Evolutionary conservation across 2,113 vertebrate genomes (phyloP).

Genomic region (Delphinus delphis): DNA sequence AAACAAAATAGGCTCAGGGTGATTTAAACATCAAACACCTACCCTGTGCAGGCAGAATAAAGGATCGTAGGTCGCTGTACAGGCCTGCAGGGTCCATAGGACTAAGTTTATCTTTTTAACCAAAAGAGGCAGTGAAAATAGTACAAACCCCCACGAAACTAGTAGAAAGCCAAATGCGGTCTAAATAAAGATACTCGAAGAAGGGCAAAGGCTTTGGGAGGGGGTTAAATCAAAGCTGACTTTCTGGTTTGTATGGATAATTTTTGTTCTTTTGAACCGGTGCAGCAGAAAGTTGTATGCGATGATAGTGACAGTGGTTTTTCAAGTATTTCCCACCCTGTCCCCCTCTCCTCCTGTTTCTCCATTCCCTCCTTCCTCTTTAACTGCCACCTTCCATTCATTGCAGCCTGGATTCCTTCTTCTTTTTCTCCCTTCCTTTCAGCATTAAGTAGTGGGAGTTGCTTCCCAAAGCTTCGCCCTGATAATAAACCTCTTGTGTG

Average conservation of each 20-base stretch:
- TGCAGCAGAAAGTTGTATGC: neutral
- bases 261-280: neutral
- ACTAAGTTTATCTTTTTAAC: slow-evolving; percentile 22
- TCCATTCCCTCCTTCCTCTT: slow-evolving; percentile 37
- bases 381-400: slow-evolving; percentile 32
- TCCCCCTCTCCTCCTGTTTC: neutral
- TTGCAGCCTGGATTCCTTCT: neutral
- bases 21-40: slow-evolving; percentile 70
- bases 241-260: neutral
- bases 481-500: slow-evolving; percentile 78
- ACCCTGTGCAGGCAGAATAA: neutral
- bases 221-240: neutral
- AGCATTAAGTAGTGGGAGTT: slow-evolving; percentile 61
- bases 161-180: neutral
- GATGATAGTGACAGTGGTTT: neutral
- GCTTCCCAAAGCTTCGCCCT: slow-evolving; percentile 66
- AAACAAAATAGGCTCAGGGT: neutral
- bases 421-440: slow-evolving; percentile 45
- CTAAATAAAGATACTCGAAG: neutral
- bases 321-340: neutral
- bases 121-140: slow-evolving; percentile 14
- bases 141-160: neutral
- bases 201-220: neutral
- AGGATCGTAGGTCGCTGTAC: slow-evolving; percentile 4
- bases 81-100: slow-evolving; percentile 45